phyloP scores from a whole-genome alignment of 2,888 invertebrate species.

The Acleris emargana region DNA sequence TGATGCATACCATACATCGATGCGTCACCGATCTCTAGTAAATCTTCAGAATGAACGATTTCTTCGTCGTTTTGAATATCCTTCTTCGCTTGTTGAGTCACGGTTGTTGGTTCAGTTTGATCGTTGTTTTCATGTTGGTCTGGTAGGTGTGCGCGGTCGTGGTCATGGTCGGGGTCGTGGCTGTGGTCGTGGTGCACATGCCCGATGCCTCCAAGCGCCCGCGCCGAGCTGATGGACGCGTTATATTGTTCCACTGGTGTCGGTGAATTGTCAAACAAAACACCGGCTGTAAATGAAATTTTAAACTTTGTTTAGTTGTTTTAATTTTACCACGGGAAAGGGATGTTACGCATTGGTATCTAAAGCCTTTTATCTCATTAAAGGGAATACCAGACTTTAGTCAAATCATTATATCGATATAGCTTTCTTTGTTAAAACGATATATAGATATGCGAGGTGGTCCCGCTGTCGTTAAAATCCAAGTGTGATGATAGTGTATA shows the following conservation, averaged over 20 bases:
- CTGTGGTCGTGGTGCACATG: constrained; percentile 37
- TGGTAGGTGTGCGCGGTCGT: constrained; percentile 46
- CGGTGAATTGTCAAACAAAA: constrained; percentile 86
- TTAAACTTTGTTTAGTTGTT: neutral
- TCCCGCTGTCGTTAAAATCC: no score
- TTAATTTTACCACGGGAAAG: no score
- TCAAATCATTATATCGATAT: no score
- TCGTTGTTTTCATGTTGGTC: constrained; percentile 33
- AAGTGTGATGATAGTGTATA: no score
- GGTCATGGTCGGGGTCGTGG: constrained; percentile 40
- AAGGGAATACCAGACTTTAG: no score
- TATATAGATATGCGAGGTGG: no score
- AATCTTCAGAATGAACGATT: constrained; percentile 49
- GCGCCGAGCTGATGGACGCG: constrained; percentile 80
- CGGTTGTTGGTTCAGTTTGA: constrained; percentile 32
- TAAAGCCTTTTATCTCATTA: no score
- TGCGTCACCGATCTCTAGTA: constrained; percentile 73
- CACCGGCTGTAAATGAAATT: constrained; percentile 81
- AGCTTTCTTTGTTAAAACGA: no score
- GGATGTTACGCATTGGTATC: no score
- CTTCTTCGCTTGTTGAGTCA: constrained; percentile 50
- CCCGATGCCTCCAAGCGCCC: constrained; percentile 83
- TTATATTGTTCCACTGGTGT: constrained; percentile 82
- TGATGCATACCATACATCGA: constrained; percentile 77
- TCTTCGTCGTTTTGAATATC: constrained; percentile 57